Conservation (phyloP, 1,140 invertebrate species). For the Drosophila sp. region DNA sequence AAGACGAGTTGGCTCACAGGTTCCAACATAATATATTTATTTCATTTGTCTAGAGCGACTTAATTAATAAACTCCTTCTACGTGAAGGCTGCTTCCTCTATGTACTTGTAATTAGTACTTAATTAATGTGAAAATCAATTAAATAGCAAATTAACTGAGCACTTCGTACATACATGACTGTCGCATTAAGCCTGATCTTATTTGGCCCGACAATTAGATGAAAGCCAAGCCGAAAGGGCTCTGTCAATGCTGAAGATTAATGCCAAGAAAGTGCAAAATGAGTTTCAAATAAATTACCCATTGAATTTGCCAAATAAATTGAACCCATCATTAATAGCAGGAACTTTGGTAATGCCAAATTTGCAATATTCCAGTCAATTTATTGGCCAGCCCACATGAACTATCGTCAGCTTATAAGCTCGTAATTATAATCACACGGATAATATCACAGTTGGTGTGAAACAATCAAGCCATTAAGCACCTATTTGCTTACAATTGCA, state of each 20-base stretch:
- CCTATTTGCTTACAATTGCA: background rate
- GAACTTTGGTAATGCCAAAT: background rate
- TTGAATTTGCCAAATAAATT: conserved; percentile 25
- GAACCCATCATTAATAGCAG: background rate
- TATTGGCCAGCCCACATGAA: background rate
- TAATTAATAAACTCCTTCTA: conserved; percentile 33
- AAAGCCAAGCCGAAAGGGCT: background rate
- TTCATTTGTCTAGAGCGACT: conserved; percentile 51
- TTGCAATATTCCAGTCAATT: background rate
- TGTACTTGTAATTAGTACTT: conserved; percentile 50
- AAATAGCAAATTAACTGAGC: conserved; percentile 41
- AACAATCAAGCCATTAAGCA: conserved; percentile 2
- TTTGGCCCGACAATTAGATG: conserved; percentile 5
- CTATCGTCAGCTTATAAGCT: background rate
- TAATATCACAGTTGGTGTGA: background rate
- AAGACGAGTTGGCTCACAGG: conserved; percentile 11
- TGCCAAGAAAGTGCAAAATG: conserved; percentile 53
- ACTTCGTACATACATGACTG: conserved; percentile 2
- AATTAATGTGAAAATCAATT: conserved; percentile 63
- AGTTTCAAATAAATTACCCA: conserved; percentile 52
- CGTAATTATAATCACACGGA: background rate
- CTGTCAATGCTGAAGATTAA: conserved; percentile 41
- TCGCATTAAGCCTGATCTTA: conserved; percentile 13
- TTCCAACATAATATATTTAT: conserved; percentile 19
- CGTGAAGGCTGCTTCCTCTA: conserved; percentile 4